Evolutionary conservation across 1,140 invertebrate genomes (phyloP).

Genomic region (Apis cerana): DNA sequence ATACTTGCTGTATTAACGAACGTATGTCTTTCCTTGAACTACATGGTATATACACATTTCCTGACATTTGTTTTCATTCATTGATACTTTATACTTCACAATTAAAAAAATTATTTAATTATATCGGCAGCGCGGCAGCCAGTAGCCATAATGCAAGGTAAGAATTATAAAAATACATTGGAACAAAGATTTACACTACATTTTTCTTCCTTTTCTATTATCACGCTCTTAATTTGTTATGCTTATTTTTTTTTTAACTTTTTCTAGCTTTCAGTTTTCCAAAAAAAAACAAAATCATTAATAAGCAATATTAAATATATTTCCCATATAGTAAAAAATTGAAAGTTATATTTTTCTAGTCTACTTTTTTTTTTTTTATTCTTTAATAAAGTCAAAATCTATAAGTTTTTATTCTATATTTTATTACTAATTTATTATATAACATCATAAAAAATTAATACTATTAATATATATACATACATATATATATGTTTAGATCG

Average conservation of each 20-base stretch:
- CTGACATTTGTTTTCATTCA: slow-evolving; percentile 64
- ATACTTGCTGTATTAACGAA: slow-evolving; percentile 10
- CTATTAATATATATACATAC: slow-evolving; percentile 12
- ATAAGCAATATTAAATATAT: slow-evolving; percentile 40
- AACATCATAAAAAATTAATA: neutral
- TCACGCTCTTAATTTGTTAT: slow-evolving; percentile 67
- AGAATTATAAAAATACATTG: slow-evolving; percentile 80
- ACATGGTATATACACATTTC: slow-evolving; percentile 53
- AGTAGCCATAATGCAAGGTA: slow-evolving; percentile 82
- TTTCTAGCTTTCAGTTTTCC: slow-evolving; percentile 53
- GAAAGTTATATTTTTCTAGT: slow-evolving; percentile 17
- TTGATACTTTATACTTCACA: slow-evolving; percentile 74
- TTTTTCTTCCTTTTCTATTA: slow-evolving; percentile 72
- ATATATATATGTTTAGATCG: slow-evolving; percentile 15
- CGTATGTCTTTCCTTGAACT: slow-evolving; percentile 59
- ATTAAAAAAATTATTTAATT: slow-evolving; percentile 82
- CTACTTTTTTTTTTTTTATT: slow-evolving; percentile 8
- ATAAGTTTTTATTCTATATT: slow-evolving; percentile 22
- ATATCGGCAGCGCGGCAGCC: slow-evolving; percentile 82
- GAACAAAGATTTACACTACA: slow-evolving; percentile 79
- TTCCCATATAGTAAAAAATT: slow-evolving; percentile 1
- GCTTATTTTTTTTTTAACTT: slow-evolving; percentile 62
- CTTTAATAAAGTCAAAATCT: slow-evolving; percentile 15
- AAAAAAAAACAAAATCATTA: slow-evolving; percentile 39
- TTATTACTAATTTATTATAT: slow-evolving; percentile 17